phyloP scores from a whole-genome alignment of 2,113 vertebrate species.

The Petrocephalus microphthalmus region DNA sequence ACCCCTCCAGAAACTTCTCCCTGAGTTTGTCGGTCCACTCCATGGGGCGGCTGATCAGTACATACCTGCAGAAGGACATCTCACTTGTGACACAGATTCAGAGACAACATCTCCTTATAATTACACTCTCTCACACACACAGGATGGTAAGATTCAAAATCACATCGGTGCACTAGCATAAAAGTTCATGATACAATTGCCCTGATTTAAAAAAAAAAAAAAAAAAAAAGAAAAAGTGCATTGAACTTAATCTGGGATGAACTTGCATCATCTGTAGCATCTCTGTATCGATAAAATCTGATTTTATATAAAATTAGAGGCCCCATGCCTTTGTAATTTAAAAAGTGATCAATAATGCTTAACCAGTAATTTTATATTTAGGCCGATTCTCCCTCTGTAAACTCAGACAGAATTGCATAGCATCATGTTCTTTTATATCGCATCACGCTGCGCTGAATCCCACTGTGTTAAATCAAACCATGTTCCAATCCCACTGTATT shows the following conservation, averaged over 20 bases:
- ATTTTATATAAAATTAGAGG: neutral
- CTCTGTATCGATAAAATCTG: neutral
- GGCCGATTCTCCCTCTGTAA: neutral
- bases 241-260: no score
- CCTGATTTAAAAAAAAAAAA: no score
- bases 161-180: neutral
- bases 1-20: conserved; percentile 84
- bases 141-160: neutral
- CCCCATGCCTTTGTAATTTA: neutral
- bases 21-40: conserved; percentile 84
- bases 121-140: neutral
- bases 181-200: neutral
- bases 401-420: neutral
- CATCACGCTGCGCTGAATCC: neutral
- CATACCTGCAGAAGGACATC: conserved; percentile 67
- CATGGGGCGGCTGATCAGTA: conserved; percentile 83
- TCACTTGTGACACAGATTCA: neutral
- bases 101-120: neutral
- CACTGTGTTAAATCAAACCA: neutral
- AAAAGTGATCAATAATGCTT: neutral
- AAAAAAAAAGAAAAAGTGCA: no score
- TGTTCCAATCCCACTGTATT: neutral
- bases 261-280: neutral
- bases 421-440: neutral
- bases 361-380: neutral